Percentiles rank a stretch among this genome's conserved stretches.
Evolutionary conservation across 2,113 vertebrate species (phyloP).

Genomic region (Campylomormyrus numenius): DNA sequence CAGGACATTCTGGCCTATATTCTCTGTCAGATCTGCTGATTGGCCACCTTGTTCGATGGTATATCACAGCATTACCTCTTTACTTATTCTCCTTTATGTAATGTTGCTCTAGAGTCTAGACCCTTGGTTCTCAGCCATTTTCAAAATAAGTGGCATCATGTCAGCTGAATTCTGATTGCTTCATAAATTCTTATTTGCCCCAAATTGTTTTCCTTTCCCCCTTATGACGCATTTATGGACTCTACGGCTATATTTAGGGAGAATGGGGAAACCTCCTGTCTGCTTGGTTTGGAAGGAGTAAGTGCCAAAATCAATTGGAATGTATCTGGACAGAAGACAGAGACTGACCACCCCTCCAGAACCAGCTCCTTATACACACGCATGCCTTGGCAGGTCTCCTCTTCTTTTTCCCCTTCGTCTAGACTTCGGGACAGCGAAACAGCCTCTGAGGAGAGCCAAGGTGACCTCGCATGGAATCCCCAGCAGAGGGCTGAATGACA

Average conservation of each 20-base stretch:
- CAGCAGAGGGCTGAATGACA: background rate
- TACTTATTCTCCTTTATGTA: background rate
- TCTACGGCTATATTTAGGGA: background rate
- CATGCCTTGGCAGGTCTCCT: background rate
- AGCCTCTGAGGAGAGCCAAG: background rate
- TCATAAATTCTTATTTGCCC: background rate
- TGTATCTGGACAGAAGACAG: background rate
- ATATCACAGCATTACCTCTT: background rate
- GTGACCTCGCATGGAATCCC: background rate
- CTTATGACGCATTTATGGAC: background rate
- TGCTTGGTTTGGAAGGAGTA: background rate
- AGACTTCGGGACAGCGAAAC: background rate
- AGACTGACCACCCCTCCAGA: background rate
- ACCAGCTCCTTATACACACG: background rate
- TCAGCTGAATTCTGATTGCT: background rate
- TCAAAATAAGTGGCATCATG: background rate
- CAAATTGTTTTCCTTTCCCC: background rate
- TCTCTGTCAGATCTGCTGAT: slow-evolving; percentile 17
- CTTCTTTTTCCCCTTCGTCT: background rate
- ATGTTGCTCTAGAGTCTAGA: background rate
- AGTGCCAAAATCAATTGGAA: slow-evolving; percentile 5
- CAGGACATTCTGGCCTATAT: background rate
- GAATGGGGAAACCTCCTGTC: background rate
- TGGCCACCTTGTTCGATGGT: background rate
- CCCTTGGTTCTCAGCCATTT: background rate